A percentile compares a stretch with the other conserved stretches of the same genome.
Evolutionary conservation across 2,113 vertebrate genomes (phyloP).

Genomic region (Tupaia tana): DNA sequence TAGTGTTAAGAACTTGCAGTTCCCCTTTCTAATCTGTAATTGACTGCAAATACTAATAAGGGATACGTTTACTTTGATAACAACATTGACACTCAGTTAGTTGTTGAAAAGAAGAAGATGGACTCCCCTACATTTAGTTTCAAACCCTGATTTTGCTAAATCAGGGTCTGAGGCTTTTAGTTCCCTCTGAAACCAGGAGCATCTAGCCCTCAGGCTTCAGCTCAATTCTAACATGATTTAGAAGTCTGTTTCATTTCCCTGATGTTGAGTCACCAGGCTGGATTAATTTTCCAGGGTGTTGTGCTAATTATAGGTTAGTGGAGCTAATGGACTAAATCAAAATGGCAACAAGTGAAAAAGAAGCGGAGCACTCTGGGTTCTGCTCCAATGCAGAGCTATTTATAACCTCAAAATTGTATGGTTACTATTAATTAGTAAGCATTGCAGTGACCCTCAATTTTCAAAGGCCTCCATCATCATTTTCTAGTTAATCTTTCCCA

Average conservation of each 20-base stretch:
- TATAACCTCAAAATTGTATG: constrained; percentile 48
- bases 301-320: constrained; percentile 76
- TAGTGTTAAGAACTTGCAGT: not conserved
- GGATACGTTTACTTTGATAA: constrained; percentile 20
- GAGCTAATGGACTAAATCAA: constrained; percentile 71
- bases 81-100: constrained; percentile 7
- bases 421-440: constrained; percentile 70
- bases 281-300: constrained; percentile 78
- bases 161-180: not conserved
- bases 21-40: not conserved
- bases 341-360: constrained; percentile 66
- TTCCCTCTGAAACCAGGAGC: constrained; percentile 13
- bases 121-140: not conserved
- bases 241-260: constrained; percentile 66
- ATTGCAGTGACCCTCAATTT: constrained; percentile 58
- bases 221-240: constrained; percentile 46
- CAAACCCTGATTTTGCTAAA: no score
- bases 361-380: not conserved
- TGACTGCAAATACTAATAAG: not conserved
- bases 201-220: not conserved
- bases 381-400: constrained; percentile 37
- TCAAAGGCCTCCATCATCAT: constrained; percentile 48
- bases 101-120: not conserved
- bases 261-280: constrained; percentile 70
- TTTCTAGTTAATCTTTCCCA: constrained; percentile 69